Evolutionary conservation across 2,113 vertebrate genomes (phyloP).

Genomic region (Fulica atra): DNA sequence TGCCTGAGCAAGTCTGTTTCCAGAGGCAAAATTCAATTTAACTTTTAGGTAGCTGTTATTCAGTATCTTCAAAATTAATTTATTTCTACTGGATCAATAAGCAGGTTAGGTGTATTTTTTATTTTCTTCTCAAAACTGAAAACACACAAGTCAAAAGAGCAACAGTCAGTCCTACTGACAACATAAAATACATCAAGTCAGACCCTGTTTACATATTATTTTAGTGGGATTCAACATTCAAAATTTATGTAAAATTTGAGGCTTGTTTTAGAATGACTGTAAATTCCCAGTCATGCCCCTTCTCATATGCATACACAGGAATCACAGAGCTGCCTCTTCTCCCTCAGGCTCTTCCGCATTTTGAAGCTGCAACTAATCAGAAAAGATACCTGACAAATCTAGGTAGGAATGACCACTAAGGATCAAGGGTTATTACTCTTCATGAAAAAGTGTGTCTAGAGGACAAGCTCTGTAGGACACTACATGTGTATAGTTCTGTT

Average conservation of each 20-base stretch:
- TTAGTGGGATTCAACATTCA: background rate
- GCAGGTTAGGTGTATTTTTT: background rate
- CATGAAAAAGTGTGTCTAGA: background rate
- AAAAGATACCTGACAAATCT: background rate
- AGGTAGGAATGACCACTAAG: background rate
- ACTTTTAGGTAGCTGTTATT: slow-evolving; percentile 52
- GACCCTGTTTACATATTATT: background rate
- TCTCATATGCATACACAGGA: background rate
- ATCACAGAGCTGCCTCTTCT: accelerated
- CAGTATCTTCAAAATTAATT: slow-evolving; percentile 49
- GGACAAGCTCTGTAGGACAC: background rate
- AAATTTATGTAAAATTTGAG: background rate
- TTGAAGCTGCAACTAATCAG: background rate
- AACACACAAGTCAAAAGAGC: background rate
- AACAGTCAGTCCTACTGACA: background rate
- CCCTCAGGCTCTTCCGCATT: background rate
- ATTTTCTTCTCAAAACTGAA: background rate
- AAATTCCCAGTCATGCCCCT: background rate
- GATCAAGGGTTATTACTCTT: background rate
- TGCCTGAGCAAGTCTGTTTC: slow-evolving; percentile 22
- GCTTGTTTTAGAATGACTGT: background rate
- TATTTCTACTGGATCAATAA: slow-evolving; percentile 30
- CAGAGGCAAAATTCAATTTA: slow-evolving; percentile 31
- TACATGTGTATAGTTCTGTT: background rate
- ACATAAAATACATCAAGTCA: background rate